Evolutionary conservation across 2,797 vertebrate species (phyloP), one percentile per base, ranked within the genome.

Genomic region (Yasuhikotakia modesta): DNA sequence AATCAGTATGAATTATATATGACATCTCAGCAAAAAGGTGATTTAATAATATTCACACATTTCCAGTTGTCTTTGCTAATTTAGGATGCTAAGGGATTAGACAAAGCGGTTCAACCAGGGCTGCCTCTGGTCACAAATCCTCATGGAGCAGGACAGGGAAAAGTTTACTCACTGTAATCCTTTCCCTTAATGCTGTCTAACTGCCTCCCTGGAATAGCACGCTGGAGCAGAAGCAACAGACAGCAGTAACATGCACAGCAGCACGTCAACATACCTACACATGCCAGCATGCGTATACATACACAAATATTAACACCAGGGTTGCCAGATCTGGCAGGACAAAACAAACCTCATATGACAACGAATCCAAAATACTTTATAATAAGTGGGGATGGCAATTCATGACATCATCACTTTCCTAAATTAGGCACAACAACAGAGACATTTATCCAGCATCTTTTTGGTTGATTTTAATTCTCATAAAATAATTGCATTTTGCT

Each of bases 161-260:
- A 81, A 64, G 71, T 57, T 82, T 80, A 80, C 80, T 83, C 76
- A 81, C 74, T 17, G 7, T 86, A 86, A 84, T 86, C 82, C 76
- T 32, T 53, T 27, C 46, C 7, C 69, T 73, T 70, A 79, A 74
- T 68, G 60, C 64, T 70, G 73, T 58, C 43, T 73, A 79, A 61
- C 76, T 71, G 2, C 60, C 4, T 83, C 32, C 10, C 67, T 72
- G 32, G 19, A 48, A 66, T 50, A 76, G 24, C 60, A 46, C 0
- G 8, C 39, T 70, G 45, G 10, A 35, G 13, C 75, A n/a, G 48
- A 30, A 61, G 27, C 2, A 32, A 32, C 24, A 27, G 27, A 32
- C 24, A 22, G 11, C 14, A 70, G 43, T 2, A 53, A 48, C 17
- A 48, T 48, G 35, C 30, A 55, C 11, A 21, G 17, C 45, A 70